phyloP scores from a whole-genome alignment of 2,888 invertebrate genomes.

The Nycteola revayana region DNA sequence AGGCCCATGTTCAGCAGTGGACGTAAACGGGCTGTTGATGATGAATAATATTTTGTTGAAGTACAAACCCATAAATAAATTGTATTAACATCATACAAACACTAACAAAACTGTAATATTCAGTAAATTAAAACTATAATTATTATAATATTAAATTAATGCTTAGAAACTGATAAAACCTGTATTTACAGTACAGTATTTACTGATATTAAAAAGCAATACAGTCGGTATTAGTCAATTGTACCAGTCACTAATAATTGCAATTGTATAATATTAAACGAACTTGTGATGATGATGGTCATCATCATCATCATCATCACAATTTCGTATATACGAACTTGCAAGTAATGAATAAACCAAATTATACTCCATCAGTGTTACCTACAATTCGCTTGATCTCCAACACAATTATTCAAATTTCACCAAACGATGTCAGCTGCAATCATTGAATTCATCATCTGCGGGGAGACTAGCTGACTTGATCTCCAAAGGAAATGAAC shows the following conservation, averaged over 20 bases:
- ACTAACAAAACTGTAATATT: too few relatives aligned
- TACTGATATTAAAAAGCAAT: background rate
- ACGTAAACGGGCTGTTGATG: too few relatives aligned
- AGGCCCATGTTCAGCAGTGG: too few relatives aligned
- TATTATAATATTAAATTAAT: too few relatives aligned
- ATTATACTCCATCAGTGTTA: too few relatives aligned
- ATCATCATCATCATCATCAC: conserved; percentile 22
- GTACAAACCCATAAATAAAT: too few relatives aligned
- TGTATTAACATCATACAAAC: too few relatives aligned
- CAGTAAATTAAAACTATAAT: too few relatives aligned
- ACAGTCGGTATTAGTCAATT: background rate
- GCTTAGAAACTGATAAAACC: too few relatives aligned
- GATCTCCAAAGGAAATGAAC: conserved; percentile 27
- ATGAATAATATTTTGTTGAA: too few relatives aligned
- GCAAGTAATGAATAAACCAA: too few relatives aligned
- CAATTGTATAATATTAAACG: background rate
- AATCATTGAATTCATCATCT: conserved; percentile 47
- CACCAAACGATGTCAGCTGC: conserved; percentile 47
- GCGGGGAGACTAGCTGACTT: conserved; percentile 20
- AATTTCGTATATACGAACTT: conserved; percentile 39
- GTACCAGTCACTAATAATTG: background rate
- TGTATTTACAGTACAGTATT: too few relatives aligned
- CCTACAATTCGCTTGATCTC: conserved; percentile 40
- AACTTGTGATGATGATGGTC: background rate
- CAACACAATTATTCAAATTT: conserved; percentile 44